Conservation (phyloP, 92 coral and sea anemone species). For the Anthopleura xanthogrammica region DNA sequence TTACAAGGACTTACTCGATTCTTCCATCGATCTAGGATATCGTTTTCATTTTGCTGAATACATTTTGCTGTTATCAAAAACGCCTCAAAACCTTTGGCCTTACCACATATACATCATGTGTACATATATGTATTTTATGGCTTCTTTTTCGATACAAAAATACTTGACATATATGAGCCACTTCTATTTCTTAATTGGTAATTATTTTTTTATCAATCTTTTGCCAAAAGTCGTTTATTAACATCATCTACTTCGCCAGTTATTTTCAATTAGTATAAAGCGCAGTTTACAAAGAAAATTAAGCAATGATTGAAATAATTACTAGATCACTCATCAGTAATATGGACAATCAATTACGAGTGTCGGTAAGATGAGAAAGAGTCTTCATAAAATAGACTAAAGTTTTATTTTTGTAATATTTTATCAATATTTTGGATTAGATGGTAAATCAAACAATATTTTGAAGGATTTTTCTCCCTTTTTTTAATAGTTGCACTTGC, state of each 20-base stretch:
- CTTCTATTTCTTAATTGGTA: background rate
- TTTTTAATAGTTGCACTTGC: slow-evolving; percentile 28
- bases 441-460: too few species aligned
- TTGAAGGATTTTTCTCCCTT: background rate
- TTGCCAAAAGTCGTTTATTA: background rate
- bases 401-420: too few species aligned
- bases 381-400: background rate
- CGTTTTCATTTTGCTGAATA: slow-evolving; percentile 9
- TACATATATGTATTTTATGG: too few species aligned
- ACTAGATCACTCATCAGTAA: background rate
- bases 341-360: background rate
- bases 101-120: background rate
- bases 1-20: background rate
- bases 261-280: background rate
- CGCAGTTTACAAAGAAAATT: background rate
- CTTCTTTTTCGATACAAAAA: background rate
- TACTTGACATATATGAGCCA: background rate
- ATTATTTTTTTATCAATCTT: background rate
- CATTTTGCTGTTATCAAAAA: slow-evolving; percentile 13
- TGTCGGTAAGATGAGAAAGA: background rate
- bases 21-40: background rate
- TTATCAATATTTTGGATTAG: too few species aligned
- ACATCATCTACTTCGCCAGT: background rate
- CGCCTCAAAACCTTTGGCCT: slow-evolving; percentile 30
- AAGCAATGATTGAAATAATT: background rate